Evolutionary conservation across 2,113 vertebrate genomes (phyloP).

Genomic region (Bubalus kerabau): DNA sequence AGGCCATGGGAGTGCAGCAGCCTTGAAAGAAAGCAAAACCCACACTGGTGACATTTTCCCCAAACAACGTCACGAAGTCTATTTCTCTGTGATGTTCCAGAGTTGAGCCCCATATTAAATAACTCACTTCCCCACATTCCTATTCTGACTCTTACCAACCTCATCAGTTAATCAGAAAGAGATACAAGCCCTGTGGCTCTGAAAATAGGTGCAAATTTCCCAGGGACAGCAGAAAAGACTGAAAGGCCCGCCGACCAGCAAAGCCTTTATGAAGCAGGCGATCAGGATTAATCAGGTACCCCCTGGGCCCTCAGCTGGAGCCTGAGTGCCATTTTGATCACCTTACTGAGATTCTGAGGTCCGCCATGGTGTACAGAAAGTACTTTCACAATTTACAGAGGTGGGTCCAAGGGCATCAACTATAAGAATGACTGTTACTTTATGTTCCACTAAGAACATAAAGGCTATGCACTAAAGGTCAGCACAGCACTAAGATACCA

Average conservation of each 20-base stretch:
- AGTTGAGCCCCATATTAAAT: neutral
- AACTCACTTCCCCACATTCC: neutral
- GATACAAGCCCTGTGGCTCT: neutral
- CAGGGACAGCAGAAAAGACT: neutral
- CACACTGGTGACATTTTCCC: neutral
- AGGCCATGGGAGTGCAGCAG: neutral
- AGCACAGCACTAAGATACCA: neutral
- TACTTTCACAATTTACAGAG: neutral
- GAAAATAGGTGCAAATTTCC: neutral
- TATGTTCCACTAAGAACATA: neutral
- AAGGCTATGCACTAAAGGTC: neutral
- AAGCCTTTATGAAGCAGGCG: neutral
- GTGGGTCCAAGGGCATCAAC: neutral
- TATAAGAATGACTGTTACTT: neutral
- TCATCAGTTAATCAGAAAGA: neutral
- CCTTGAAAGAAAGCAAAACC: neutral
- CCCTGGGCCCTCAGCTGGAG: fast-evolving
- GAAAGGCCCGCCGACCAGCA: neutral
- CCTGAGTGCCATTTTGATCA: neutral
- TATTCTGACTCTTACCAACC: neutral
- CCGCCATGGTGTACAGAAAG: neutral
- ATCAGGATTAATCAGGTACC: fast-evolving
- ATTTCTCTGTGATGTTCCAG: neutral
- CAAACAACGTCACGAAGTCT: neutral
- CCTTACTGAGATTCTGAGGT: neutral